Conservation (phyloP, 2,113 vertebrate species). For the Pandion haliaetus region DNA sequence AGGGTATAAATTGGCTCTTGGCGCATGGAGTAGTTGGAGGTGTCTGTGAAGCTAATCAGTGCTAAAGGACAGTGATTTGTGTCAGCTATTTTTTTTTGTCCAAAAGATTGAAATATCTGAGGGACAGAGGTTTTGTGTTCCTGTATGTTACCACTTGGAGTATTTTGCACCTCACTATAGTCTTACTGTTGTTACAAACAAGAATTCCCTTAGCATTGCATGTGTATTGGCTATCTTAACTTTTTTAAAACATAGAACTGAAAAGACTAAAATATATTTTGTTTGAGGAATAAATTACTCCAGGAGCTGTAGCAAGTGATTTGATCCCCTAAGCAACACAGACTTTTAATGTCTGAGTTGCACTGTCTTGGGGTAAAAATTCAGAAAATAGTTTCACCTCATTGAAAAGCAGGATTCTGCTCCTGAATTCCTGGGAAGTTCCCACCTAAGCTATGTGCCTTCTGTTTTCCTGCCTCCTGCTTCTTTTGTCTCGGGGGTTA, state of each 20-base stretch:
- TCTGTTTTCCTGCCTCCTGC: neutral
- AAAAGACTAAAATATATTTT: conserved; percentile 4
- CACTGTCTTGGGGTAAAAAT: neutral
- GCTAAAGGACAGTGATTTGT: neutral
- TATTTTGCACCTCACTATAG: neutral
- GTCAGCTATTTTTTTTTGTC: neutral
- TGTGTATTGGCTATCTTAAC: neutral
- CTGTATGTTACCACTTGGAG: neutral
- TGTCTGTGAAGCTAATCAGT: neutral
- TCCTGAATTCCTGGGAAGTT: conserved; percentile 28
- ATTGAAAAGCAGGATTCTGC: conserved; percentile 27
- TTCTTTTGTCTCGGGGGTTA: conserved; percentile 29
- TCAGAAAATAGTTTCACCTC: conserved; percentile 5
- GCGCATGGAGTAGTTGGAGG: neutral
- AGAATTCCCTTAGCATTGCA: neutral
- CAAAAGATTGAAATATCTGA: neutral
- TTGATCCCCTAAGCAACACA: neutral
- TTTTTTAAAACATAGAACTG: neutral
- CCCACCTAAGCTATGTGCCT: neutral
- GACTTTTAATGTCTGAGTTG: neutral
- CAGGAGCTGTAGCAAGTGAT: neutral
- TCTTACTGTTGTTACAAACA: neutral
- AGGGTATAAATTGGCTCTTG: neutral
- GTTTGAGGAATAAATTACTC: neutral
- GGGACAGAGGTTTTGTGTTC: neutral